phyloP scores from a whole-genome alignment of 2,888 invertebrate genomes.

The Hybos culiciformis region DNA sequence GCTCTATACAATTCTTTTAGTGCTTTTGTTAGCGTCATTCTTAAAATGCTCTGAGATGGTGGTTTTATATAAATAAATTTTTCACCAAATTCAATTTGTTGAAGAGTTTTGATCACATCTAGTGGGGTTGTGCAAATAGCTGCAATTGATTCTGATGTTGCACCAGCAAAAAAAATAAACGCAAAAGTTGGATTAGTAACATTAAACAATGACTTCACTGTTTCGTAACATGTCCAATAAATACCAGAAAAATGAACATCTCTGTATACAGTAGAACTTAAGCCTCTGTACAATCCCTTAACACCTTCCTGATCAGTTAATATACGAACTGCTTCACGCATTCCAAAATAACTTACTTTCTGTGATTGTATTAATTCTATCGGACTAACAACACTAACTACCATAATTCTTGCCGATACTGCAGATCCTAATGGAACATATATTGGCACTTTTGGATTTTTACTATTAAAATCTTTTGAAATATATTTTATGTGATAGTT shows the following conservation, averaged over 20 bases:
- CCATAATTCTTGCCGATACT: constrained; percentile 66
- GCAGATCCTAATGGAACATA: constrained; percentile 78
- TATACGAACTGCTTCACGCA: constrained; percentile 41
- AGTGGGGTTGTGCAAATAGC: constrained; percentile 87
- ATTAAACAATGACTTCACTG: constrained; percentile 48
- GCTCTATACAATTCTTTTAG: constrained; percentile 50
- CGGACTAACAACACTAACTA: constrained; percentile 81
- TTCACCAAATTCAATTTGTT: constrained; percentile 86
- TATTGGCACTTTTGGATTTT: constrained; percentile 40
- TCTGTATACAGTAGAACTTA: constrained; percentile 73
- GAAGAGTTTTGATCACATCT: constrained; percentile 96
- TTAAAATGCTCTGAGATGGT: constrained; percentile 22
- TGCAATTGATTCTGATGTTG: constrained; percentile 77
- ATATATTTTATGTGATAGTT: constrained; percentile 17
- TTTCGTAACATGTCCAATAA: constrained; percentile 86
- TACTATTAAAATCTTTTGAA: no score
- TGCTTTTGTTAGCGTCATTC: constrained; percentile 34
- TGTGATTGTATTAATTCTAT: constrained; percentile 92
- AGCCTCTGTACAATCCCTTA: constrained; percentile 73
- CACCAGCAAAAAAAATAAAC: constrained; percentile 68
- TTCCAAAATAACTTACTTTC: constrained; percentile 57
- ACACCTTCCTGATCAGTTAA: constrained; percentile 56
- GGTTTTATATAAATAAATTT: constrained; percentile 43
- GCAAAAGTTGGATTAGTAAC: constrained; percentile 49
- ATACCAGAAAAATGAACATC: constrained; percentile 84